A percentile compares a stretch with the other conserved stretches of the same genome.
Conservation (phyloP, 2,888 invertebrate species). For the Melipona bicolor region DNA sequence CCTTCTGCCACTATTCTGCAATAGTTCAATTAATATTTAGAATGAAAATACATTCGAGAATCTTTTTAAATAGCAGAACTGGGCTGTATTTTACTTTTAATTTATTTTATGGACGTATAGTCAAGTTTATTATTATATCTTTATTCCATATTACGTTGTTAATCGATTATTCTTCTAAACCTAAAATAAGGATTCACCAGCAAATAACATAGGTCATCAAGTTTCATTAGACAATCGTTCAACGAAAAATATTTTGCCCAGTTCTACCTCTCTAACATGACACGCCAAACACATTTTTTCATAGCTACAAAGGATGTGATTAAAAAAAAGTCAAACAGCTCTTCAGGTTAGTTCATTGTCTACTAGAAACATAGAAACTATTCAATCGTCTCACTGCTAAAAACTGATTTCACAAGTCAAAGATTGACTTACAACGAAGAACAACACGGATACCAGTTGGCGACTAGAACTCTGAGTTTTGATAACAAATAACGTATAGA, state of each 20-base stretch:
- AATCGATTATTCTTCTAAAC: background rate
- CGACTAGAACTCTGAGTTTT: background rate
- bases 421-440: too few species aligned
- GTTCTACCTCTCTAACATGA: background rate
- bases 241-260: background rate
- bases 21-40: background rate
- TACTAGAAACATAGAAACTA: background rate
- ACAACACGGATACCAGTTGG: background rate
- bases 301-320: background rate
- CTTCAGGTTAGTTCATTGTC: background rate
- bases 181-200: background rate
- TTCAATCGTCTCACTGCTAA: background rate
- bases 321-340: background rate
- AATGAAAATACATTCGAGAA: background rate
- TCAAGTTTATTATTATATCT: background rate
- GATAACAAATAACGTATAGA: background rate
- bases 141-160: background rate
- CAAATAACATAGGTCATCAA: background rate
- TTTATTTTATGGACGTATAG: background rate
- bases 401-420: background rate
- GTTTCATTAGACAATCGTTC: background rate
- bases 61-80: background rate
- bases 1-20: conserved; percentile 85
- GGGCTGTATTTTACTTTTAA: background rate
- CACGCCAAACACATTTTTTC: background rate